A percentile compares a stretch with the other conserved stretches of the same genome.
Evolutionary conservation across 2,888 invertebrate species (phyloP).

Genomic region (Hypercompe scribonia): DNA sequence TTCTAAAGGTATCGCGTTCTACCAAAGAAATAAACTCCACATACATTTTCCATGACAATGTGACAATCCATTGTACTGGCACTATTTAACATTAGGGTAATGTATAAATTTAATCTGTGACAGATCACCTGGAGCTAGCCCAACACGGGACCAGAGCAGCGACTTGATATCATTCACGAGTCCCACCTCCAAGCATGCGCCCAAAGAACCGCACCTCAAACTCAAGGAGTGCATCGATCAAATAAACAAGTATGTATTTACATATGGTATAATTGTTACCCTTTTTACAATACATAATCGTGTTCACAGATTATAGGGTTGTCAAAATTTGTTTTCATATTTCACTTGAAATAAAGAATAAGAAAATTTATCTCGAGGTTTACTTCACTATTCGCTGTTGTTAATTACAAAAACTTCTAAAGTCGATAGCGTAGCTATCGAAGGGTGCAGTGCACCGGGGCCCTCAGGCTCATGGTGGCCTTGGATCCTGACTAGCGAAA

Average conservation of each 20-base stretch:
- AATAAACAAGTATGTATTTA: conserved; percentile 62
- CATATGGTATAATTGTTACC: background rate
- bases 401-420: no score
- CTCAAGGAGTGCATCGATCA: conserved; percentile 87
- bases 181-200: conserved; percentile 84
- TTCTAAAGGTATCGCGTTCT: no score
- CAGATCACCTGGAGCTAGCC: conserved; percentile 80
- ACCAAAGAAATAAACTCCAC: background rate
- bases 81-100: background rate
- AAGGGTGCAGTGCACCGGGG: no score
- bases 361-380: no score
- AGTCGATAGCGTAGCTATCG: no score
- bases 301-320: background rate
- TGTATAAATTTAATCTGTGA: conserved; percentile 13
- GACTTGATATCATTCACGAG: conserved; percentile 91
- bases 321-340: background rate
- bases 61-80: background rate
- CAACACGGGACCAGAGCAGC: conserved; percentile 76
- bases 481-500: no score
- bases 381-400: no score
- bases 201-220: conserved; percentile 81
- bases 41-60: background rate
- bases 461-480: no score
- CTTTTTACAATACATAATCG: background rate
- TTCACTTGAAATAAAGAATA: background rate